Evolutionary conservation across 2,888 invertebrate genomes (phyloP), one percentile per base, ranked within the genome.

Genomic region (Lamproptera curius): DNA sequence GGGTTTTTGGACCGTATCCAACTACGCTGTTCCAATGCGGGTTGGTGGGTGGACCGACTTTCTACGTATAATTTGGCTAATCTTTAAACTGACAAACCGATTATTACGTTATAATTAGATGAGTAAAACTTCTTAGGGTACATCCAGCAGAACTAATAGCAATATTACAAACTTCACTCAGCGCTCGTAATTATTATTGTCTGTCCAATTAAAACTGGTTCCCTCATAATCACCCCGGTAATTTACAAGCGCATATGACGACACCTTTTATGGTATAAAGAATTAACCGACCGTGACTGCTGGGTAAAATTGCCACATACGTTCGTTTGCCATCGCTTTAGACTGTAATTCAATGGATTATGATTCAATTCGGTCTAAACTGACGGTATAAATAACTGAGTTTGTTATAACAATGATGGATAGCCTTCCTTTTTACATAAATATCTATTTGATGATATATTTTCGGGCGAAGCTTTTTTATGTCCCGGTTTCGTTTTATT

Each of bases 161-260:
- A 6, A 9, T 23, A 28, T 41, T 36, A 28, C 46, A 23, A 23
- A 15, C 9, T 28, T 9, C 9, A 31, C 16, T 28, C 39, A 15
- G 26, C 11, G 5, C 11, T 16, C 17, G 9, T 23, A 34, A 38
- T 48, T 43, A 41, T 17, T 23, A 39, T 39, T 43, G 40, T 40
- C 28, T 38, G 15, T 38, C 33, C 33, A 48, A 42, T 41, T 48
- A 48, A 48, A 40, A 47, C 42, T 35, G 15, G 16, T 11, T 43
- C 10, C 28, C 34, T 35, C 23, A 42, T 16, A 16, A 26, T 26
- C 33, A 31, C 43, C 43, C 43, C 15, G 13, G 23, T 40, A 43
- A 49, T 40, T 49, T 43, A 44, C 28, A 39, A 28, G 28, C 6
- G 28, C 26, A 14, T 38, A 42, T 9, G 63, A 70, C 62, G 46